A percentile compares a stretch with the other conserved stretches of the same genome.
These are phyloP conservation scores for Thyatira batis DNA, from an alignment of 2,888 invertebrate species.

Conservation along the genomic window DNA sequence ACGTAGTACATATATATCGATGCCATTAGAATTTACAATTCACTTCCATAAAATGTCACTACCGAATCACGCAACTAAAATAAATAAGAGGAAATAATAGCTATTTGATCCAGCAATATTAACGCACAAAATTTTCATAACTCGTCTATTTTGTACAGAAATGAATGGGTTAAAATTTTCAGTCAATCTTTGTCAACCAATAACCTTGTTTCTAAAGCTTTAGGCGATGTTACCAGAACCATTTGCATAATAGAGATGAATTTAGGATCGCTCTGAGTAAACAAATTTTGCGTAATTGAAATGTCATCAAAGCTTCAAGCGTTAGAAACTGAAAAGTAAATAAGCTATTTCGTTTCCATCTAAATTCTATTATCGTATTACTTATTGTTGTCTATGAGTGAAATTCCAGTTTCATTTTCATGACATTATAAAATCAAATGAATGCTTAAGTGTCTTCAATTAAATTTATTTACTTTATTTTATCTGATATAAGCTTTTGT, in stretches of 20 bases:
- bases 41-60: too few species aligned
- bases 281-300: slow-evolving; percentile 35
- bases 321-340: slow-evolving; percentile 1
- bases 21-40: too few species aligned
- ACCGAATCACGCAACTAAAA: too few species aligned
- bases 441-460: too few species aligned
- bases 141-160: neutral
- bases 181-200: neutral
- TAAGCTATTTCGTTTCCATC: neutral
- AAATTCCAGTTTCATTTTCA: neutral
- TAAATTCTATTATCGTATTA: neutral
- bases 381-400: neutral
- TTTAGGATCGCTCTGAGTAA: slow-evolving; percentile 30
- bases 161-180: neutral
- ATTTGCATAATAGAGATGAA: slow-evolving; percentile 34
- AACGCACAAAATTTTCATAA: neutral
- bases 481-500: too few species aligned
- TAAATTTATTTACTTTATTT: too few species aligned
- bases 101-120: too few species aligned
- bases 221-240: slow-evolving; percentile 3
- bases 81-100: too few species aligned
- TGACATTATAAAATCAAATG: too few species aligned
- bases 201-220: neutral
- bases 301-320: slow-evolving; percentile 22
- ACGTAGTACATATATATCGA: too few species aligned